Evolutionary conservation across 2,888 invertebrate species (phyloP), one percentile per base, ranked within the genome.

Genomic region (Empis livida): DNA sequence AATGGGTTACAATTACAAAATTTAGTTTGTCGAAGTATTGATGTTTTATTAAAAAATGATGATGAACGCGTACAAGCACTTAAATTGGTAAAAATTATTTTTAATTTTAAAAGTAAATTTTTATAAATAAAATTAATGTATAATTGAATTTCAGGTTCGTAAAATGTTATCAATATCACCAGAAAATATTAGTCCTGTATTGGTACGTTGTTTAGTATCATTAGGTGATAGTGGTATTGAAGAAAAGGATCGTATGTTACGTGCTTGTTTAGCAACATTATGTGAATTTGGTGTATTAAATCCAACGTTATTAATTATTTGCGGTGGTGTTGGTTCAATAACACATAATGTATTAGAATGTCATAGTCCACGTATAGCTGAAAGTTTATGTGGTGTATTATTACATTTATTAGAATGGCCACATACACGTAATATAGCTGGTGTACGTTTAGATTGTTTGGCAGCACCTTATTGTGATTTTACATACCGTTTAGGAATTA

Each of bases 401-500:
- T 71, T 96, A 43, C 84, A 85, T 64, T 75, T 94, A 46, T 74
- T 94, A 42, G 89, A 92, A 67, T 82, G 82, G 65, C 94, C 94
- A 1, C 74, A 77, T 38, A 87, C 91, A 2, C 74, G 95, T 46
- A 74, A 76, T 56, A 76, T 78, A 45, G 84, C 86, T 13, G 77
- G 79, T 32, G 78, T 92, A 27, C 86, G 92, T 63, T 76, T 95
- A 48, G 79, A 91, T 65, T 86, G 86, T 66, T 76, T 97, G 43
- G 82, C 91, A 49, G 91, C 94, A 14, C 94, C 95, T 0, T 92
- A 94, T 65, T 93, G 94, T 61, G 95, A 95, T 70, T 84, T 90
- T 62, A 90, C 91, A 63, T 80, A 81, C 63, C 74, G 81, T 51
- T 75, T 81, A 48, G 78, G 79, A 20, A 84, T 82, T 58, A 78